Percentiles rank a stretch among this genome's conserved stretches.
Evolutionary conservation across 1,140 invertebrate species (phyloP).

Genomic region (Cotesia chilonis): DNA sequence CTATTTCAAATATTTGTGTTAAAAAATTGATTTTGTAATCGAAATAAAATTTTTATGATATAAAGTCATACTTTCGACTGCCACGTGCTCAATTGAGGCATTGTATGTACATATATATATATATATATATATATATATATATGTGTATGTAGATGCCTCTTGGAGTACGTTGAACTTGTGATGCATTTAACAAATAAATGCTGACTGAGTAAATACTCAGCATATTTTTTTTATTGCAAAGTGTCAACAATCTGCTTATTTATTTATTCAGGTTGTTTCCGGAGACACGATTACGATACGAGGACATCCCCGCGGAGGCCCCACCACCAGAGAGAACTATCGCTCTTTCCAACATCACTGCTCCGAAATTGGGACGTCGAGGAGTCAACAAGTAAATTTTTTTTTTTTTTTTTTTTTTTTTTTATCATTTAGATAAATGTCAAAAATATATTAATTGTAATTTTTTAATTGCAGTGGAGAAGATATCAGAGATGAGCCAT

Average conservation of each 20-base stretch:
- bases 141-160: too few relatives aligned
- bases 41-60: conserved; percentile 14
- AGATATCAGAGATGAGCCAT: conserved; percentile 89
- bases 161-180: too few relatives aligned
- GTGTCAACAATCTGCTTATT: conserved; percentile 21
- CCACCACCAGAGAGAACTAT: conserved; percentile 92
- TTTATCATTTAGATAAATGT: not conserved
- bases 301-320: conserved; percentile 70
- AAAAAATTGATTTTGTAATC: not conserved
- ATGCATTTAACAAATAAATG: too few relatives aligned
- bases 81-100: not conserved
- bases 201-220: too few relatives aligned
- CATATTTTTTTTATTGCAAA: too few relatives aligned
- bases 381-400: conserved; percentile 49
- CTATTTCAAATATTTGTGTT: not conserved
- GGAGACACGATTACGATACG: conserved; percentile 62
- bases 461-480: conserved; percentile 54
- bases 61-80: conserved; percentile 2
- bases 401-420: conserved; percentile 7
- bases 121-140: too few relatives aligned
- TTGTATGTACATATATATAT: not conserved
- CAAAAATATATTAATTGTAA: conserved; percentile 15
- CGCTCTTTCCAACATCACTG: conserved; percentile 87
- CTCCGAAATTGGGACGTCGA: conserved; percentile 87
- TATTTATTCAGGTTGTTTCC: conserved; percentile 51